Percentiles rank a stretch among this genome's conserved stretches.
Evolutionary conservation across 2,888 invertebrate genomes (phyloP).

Genomic region (Drosophila neutralis): DNA sequence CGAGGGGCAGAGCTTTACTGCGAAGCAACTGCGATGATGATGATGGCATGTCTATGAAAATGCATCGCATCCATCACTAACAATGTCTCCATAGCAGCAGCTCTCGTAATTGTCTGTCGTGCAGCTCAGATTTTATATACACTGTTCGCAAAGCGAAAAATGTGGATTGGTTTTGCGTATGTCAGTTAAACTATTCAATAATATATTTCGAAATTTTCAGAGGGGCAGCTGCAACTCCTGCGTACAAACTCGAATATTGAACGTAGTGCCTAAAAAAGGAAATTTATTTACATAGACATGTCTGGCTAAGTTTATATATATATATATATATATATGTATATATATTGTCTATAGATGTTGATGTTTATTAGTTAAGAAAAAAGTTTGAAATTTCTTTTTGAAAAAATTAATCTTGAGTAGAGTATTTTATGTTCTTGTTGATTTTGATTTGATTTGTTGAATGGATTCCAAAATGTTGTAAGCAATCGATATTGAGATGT

Average conservation of each 20-base stretch:
- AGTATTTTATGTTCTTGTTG: not conserved
- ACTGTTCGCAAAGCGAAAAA: not conserved
- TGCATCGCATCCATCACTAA: conserved; percentile 70
- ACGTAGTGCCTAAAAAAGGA: not conserved
- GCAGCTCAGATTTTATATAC: conserved; percentile 47
- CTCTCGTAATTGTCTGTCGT: conserved; percentile 70
- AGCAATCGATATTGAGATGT: not conserved
- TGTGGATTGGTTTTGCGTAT: not conserved
- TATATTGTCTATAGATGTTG: not conserved
- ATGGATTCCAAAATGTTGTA: not conserved
- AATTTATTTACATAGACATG: not conserved
- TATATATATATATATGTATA: no score
- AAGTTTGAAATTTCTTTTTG: not conserved
- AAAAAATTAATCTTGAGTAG: not conserved
- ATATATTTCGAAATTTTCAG: not conserved
- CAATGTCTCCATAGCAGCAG: conserved; percentile 71
- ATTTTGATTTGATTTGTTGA: no score
- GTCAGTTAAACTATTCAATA: not conserved
- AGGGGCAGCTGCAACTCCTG: not conserved
- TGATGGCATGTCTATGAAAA: conserved; percentile 74
- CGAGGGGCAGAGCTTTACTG: conserved; percentile 17
- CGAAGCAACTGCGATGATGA: conserved; percentile 23
- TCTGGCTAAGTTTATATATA: not conserved
- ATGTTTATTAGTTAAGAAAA: not conserved
- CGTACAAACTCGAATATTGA: no score